Evolutionary conservation across 2,113 vertebrate genomes (phyloP), one percentile per base, ranked within the genome.

Genomic region (Calcarius ornatus): DNA sequence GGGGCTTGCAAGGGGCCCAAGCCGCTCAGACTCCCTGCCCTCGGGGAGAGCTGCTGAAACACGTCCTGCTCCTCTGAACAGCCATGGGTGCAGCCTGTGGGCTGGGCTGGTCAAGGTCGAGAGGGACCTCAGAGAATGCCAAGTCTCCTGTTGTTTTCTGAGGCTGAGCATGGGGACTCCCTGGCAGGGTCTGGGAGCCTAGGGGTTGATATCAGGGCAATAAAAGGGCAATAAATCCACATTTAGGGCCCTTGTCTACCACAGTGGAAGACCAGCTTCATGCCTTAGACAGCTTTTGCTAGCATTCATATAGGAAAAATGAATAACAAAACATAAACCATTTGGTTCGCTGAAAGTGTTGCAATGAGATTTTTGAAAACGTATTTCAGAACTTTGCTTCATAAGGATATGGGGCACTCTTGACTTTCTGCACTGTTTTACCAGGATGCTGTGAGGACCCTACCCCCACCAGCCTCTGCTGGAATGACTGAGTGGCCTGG

Each of bases 31-130:
- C 40, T 71, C 18, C 82, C 82, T 65, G 37, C 5, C 59, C 45
- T 9, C 30, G 35, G 1, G 9, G 37, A 25, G 30, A 4, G 3
- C 0, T 4, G 3, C 47, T 11, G 53, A 2, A 57, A 42, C 17
- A 10, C 2, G 12, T 45, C 69, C 53, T 57, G 24, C 51, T 6
- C 4, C 38, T 59, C 1, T 3, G 25, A 59, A 3, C 13, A 47
- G 76, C 47, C 3, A 0, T 7, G 40, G 22, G 22, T 68, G 33
- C 66, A 53, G 61, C 37, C 5, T 3, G 23, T 15, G 56, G 35
- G 56, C 48, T 86, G 48, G 0, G 15, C 69, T 40, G 61, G 22
- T 12, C 33, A 19, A 63, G 75, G 79, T 15, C 35, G 21, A 15
- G 94, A 50, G 48, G 15, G 42, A 30, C 25, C 42, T 42, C 10